Evolutionary conservation across 1,140 invertebrate genomes (phyloP).

Genomic region (Nixonia krombeini): DNA sequence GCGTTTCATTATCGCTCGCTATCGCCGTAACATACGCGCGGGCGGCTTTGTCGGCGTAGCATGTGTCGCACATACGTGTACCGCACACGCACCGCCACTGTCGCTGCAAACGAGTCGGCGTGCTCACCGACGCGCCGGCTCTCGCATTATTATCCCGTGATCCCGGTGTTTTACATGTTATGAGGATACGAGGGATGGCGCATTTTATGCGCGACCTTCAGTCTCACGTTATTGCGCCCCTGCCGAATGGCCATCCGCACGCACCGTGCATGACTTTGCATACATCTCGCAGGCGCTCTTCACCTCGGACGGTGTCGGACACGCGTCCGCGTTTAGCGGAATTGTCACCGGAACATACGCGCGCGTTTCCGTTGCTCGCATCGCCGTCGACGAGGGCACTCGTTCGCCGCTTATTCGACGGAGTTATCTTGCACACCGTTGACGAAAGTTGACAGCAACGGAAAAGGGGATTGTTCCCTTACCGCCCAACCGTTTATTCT

Average conservation of each 20-base stretch:
- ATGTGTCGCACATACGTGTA: conserved; percentile 8
- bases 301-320: not conserved
- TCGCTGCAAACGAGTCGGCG: no score
- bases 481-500: conserved; percentile 21
- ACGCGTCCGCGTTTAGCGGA: not conserved
- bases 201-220: conserved; percentile 58
- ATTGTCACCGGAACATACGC: not conserved
- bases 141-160: conserved; percentile 61
- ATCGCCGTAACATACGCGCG: conserved; percentile 36
- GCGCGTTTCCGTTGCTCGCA: no score
- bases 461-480: conserved; percentile 25
- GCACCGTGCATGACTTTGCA: conserved; percentile 46
- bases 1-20: conserved; percentile 52
- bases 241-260: conserved; percentile 22
- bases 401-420: conserved; percentile 9
- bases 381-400: conserved; percentile 37
- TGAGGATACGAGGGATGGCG: conserved; percentile 52
- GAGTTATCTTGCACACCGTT: conserved; percentile 38
- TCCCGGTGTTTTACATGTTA: conserved; percentile 69
- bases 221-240: conserved; percentile 62
- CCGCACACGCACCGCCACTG: conserved; percentile 5
- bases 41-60: no score
- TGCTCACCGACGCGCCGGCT: no score
- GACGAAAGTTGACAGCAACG: conserved; percentile 35
- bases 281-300: conserved; percentile 25